Percentiles rank a stretch among this genome's conserved stretches.
phyloP scores from a whole-genome alignment of 2,113 vertebrate species.

The Callithrix jacchus region DNA sequence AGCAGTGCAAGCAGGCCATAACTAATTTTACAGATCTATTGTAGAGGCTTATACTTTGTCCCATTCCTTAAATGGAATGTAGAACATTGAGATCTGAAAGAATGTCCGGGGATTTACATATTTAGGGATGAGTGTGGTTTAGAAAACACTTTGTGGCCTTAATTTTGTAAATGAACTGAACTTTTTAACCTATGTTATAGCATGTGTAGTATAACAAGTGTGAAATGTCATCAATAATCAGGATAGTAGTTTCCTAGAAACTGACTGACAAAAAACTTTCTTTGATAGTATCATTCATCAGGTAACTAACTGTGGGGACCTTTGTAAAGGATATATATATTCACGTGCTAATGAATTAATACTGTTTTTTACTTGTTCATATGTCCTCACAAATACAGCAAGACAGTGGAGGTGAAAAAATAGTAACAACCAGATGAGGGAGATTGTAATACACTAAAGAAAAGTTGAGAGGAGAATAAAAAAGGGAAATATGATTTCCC shows the following conservation, averaged over 20 bases:
- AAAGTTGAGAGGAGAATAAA: slow-evolving; percentile 6
- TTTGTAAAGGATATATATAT: slow-evolving; percentile 22
- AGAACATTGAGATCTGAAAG: neutral
- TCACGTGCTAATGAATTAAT: neutral
- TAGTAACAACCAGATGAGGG: neutral
- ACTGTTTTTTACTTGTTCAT: neutral
- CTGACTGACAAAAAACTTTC: neutral
- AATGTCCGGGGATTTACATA: neutral
- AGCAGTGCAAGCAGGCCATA: neutral
- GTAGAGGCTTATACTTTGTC: neutral
- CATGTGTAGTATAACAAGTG: neutral
- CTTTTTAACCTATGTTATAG: neutral
- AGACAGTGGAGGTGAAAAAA: neutral
- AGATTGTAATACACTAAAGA: neutral
- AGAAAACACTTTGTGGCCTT: neutral
- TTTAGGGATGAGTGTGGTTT: neutral
- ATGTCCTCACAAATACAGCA: neutral
- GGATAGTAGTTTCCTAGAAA: neutral
- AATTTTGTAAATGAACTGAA: slow-evolving; percentile 21
- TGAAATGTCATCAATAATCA: neutral
- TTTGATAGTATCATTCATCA: slow-evolving; percentile 12
- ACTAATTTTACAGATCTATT: neutral
- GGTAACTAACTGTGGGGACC: neutral
- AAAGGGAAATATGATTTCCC: neutral
- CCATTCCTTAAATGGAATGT: neutral